Evolutionary conservation across 2,113 vertebrate genomes (phyloP).

Genomic region (Carlito syrichta): DNA sequence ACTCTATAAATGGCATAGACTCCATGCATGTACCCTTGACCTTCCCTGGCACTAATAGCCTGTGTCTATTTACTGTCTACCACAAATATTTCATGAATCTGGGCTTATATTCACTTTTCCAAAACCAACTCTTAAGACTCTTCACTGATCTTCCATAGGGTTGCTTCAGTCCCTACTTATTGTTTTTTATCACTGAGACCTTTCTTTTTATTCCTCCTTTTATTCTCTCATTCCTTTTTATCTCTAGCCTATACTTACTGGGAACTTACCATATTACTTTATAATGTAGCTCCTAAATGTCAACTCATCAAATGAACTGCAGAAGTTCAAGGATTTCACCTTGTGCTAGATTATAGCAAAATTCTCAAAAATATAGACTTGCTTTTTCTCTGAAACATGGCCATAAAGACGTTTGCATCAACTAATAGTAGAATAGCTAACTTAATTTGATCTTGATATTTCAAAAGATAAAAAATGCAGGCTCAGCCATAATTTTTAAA

Average conservation of each 20-base stretch:
- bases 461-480: not conserved
- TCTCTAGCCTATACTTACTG: fast-evolving
- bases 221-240: not conserved
- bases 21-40: fast-evolving
- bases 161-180: not conserved
- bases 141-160: fast-evolving
- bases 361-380: not conserved
- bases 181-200: not conserved
- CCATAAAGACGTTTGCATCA: not conserved
- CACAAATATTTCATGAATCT: fast-evolving
- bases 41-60: fast-evolving
- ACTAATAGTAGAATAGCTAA: too few species aligned
- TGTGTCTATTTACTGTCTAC: fast-evolving
- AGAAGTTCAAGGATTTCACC: not conserved
- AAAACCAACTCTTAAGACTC: fast-evolving
- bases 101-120: not conserved
- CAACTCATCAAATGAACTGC: fast-evolving
- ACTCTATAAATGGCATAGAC: fast-evolving
- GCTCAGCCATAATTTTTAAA: not conserved
- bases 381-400: not conserved
- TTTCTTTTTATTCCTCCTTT: not conserved
- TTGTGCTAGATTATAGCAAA: fast-evolving
- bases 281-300: not conserved
- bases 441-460: not conserved
- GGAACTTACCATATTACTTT: not conserved